phyloP scores from a whole-genome alignment of 1,140 invertebrate species.

The Elysia chlorotica region DNA sequence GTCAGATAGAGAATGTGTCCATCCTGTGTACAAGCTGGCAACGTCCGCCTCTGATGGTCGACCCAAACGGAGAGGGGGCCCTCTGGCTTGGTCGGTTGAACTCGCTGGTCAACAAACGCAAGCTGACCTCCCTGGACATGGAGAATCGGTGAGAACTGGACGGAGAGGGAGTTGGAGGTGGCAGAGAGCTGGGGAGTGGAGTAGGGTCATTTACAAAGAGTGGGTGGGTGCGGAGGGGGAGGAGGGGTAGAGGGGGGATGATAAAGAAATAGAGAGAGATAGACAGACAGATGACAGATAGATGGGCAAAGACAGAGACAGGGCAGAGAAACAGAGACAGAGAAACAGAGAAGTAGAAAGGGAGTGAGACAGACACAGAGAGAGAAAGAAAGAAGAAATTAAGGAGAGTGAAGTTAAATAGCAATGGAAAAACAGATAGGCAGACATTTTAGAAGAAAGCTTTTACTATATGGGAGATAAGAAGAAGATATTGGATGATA shows the following conservation, averaged over 20 bases:
- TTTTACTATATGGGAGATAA: too few relatives aligned
- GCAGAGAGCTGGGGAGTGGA: too few relatives aligned
- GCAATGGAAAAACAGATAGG: too few relatives aligned
- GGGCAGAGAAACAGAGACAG: too few relatives aligned
- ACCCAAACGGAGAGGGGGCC: conserved; percentile 55
- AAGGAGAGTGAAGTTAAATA: too few relatives aligned
- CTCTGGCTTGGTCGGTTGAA: conserved; percentile 50
- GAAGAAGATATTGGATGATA: too few relatives aligned
- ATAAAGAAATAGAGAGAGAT: neutral
- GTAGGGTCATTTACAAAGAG: neutral
- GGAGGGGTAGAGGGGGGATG: neutral
- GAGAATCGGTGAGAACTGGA: conserved; percentile 43
- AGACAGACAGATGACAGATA: too few relatives aligned
- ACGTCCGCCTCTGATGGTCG: conserved; percentile 58
- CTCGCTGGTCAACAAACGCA: conserved; percentile 41
- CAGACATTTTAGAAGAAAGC: too few relatives aligned
- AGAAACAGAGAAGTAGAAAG: too few relatives aligned
- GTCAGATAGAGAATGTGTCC: conserved; percentile 60
- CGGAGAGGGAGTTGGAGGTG: neutral
- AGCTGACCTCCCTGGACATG: conserved; percentile 54
- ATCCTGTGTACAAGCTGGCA: conserved; percentile 57
- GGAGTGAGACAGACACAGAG: too few relatives aligned
- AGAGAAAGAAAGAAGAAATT: too few relatives aligned
- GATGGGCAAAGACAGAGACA: too few relatives aligned
- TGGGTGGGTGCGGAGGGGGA: neutral